phyloP scores from a whole-genome alignment of 2,888 invertebrate genomes.

The Lamproptera curius region DNA sequence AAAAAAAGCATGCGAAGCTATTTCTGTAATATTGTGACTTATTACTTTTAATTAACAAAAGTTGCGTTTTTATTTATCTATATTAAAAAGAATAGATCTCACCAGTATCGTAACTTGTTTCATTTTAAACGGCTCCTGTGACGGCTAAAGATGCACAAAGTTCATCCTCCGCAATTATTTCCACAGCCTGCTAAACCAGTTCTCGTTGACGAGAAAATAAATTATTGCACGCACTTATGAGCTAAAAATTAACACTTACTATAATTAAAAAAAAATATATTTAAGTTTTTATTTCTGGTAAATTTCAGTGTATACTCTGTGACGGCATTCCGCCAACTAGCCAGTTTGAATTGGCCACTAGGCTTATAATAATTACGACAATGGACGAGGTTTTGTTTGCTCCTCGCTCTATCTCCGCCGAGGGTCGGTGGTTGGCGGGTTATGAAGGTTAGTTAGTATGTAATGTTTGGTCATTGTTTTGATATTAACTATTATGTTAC shows the following conservation, averaged over 20 bases:
- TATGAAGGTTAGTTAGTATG: conserved; percentile 45
- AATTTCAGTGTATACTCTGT: conserved; percentile 35
- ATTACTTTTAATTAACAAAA: too few species aligned
- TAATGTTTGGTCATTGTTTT: conserved; percentile 11
- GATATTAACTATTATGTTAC: too few species aligned
- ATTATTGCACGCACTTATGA: conserved; percentile 17
- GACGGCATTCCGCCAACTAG: conserved; percentile 53
- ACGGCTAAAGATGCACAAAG: conserved; percentile 33
- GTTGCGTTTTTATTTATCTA: too few species aligned
- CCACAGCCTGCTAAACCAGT: conserved; percentile 49
- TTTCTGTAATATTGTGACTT: too few species aligned
- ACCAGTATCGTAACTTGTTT: conserved; percentile 40
- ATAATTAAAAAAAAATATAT: too few species aligned
- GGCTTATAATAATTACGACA: conserved; percentile 69
- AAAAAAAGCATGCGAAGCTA: too few species aligned
- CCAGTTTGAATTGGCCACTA: conserved; percentile 47
- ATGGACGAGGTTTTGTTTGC: conserved; percentile 63
- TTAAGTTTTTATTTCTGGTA: conserved; percentile 23
- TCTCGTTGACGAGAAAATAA: conserved; percentile 19
- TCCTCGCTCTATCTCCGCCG: conserved; percentile 42
- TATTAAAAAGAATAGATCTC: conserved; percentile 28
- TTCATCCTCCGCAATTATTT: conserved; percentile 43
- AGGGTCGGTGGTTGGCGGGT: conserved; percentile 32
- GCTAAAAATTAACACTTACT: conserved; percentile 25
- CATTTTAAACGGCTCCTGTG: conserved; percentile 33